Evolutionary conservation across 2,888 invertebrate species (phyloP).

Genomic region (Parnassius smintheus): DNA sequence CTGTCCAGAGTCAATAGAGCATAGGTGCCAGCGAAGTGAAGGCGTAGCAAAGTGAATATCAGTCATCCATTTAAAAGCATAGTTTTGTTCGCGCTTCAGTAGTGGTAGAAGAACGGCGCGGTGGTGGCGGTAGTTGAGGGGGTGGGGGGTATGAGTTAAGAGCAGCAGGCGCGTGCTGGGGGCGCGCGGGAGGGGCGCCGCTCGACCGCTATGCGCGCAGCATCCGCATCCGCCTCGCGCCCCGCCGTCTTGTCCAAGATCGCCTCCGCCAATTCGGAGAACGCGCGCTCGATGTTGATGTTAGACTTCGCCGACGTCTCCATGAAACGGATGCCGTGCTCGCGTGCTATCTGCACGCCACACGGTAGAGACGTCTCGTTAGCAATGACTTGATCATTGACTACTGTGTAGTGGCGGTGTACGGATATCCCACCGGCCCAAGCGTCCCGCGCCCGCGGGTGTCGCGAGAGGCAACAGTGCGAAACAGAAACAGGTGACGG

Average conservation of each 20-base stretch:
- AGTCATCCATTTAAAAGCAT: too few species aligned
- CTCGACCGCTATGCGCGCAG: conserved; percentile 83
- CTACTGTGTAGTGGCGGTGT: too few species aligned
- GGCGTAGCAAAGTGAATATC: too few species aligned
- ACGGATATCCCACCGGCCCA: too few species aligned
- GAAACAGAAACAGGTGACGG: too few species aligned
- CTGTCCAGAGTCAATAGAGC: too few species aligned
- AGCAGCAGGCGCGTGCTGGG: conserved; percentile 77
- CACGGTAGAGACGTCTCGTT: neutral
- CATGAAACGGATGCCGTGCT: conserved; percentile 97
- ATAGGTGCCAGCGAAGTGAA: too few species aligned
- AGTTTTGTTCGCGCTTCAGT: too few species aligned
- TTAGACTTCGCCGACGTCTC: conserved; percentile 99
- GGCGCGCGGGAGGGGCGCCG: conserved; percentile 84
- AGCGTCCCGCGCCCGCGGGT: too few species aligned
- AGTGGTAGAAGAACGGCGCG: conserved; percentile 4
- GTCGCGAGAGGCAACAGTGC: too few species aligned
- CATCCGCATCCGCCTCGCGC: conserved; percentile 87
- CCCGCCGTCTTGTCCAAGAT: conserved; percentile 95
- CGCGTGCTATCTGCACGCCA: conserved; percentile 90
- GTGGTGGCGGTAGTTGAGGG: neutral
- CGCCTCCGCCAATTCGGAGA: conserved; percentile 96
- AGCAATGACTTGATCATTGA: too few species aligned
- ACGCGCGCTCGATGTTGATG: conserved; percentile 97
- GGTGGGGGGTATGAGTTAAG: conserved; percentile 39